These are phyloP conservation scores for Brachymystax lenok DNA, from an alignment of 2,797 vertebrate species.

Conservation along the genomic window DNA sequence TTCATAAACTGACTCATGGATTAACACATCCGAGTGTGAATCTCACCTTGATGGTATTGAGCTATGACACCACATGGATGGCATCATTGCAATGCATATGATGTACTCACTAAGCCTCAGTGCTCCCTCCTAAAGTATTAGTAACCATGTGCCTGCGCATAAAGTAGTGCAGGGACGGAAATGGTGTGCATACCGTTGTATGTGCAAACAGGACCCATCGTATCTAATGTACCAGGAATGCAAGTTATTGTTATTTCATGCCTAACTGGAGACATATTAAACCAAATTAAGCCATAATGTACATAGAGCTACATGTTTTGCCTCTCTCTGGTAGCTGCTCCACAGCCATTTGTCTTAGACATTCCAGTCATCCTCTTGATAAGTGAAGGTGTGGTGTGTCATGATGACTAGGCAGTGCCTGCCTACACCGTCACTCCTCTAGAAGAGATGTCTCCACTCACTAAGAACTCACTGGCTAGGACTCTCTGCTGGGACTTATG, in stretches of 20 bases:
- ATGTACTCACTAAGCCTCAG: slow-evolving; percentile 1
- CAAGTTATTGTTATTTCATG: slow-evolving; percentile 50
- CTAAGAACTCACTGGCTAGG: slow-evolving; percentile 3
- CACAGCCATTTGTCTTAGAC: neutral
- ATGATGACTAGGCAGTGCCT: slow-evolving; percentile 11
- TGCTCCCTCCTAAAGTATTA: neutral
- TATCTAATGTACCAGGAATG: slow-evolving; percentile 33
- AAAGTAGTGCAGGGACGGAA: neutral
- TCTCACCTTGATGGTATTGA: neutral
- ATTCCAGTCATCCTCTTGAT: neutral
- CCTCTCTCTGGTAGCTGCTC: neutral
- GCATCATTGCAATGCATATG: neutral
- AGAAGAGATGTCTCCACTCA: neutral
- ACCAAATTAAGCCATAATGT: neutral
- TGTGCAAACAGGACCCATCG: neutral
- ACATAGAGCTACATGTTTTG: neutral
- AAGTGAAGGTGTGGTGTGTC: slow-evolving; percentile 22
- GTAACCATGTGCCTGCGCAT: neutral
- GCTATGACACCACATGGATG: slow-evolving; percentile 21
- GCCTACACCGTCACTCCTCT: slow-evolving; percentile 33
- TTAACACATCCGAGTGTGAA: neutral
- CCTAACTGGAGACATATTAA: slow-evolving; percentile 37
- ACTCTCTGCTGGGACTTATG: slow-evolving; percentile 26
- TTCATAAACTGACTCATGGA: neutral
- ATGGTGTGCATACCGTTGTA: slow-evolving; percentile 20